A percentile compares a stretch with the other conserved stretches of the same genome.
These are phyloP conservation scores for Sebastes steindachneri DNA, from an alignment of 2,797 vertebrate genomes.

Conservation along the genomic window DNA sequence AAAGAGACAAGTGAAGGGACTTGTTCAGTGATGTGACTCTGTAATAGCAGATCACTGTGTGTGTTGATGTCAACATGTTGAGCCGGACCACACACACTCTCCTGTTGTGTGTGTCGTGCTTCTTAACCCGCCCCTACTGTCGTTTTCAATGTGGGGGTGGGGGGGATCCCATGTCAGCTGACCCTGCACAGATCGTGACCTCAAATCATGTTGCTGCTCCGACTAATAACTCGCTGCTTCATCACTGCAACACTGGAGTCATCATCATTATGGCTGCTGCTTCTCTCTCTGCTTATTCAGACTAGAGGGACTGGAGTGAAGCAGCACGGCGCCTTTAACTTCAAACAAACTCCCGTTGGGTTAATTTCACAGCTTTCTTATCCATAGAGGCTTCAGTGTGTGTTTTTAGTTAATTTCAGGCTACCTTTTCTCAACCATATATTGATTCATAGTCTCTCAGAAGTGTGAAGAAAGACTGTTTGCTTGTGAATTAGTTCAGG, in stretches of 20 bases:
- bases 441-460: constrained; percentile 30
- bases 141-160: not conserved
- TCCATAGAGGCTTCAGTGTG: constrained; percentile 15
- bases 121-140: constrained; percentile 33
- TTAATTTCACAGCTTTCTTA: constrained; percentile 22
- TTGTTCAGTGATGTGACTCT: not conserved
- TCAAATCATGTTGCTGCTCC: constrained; percentile 26
- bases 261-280: not conserved
- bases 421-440: not conserved
- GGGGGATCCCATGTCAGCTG: not conserved
- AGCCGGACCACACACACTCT: constrained; percentile 33
- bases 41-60: not conserved
- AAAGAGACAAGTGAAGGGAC: too few relatives aligned
- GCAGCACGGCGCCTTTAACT: constrained; percentile 7
- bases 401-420: constrained; percentile 29
- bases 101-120: not conserved
- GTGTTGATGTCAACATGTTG: constrained; percentile 19
- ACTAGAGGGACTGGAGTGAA: not conserved
- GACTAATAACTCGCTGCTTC: constrained; percentile 19
- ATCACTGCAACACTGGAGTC: constrained; percentile 13
- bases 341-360: constrained; percentile 35
- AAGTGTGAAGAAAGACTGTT: not conserved
- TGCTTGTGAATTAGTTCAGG: not conserved
- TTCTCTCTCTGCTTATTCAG: constrained; percentile 20
- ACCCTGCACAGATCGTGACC: constrained; percentile 65